Evolutionary conservation across 2,797 vertebrate genomes (phyloP).

Genomic region (Gobio occitaniae): DNA sequence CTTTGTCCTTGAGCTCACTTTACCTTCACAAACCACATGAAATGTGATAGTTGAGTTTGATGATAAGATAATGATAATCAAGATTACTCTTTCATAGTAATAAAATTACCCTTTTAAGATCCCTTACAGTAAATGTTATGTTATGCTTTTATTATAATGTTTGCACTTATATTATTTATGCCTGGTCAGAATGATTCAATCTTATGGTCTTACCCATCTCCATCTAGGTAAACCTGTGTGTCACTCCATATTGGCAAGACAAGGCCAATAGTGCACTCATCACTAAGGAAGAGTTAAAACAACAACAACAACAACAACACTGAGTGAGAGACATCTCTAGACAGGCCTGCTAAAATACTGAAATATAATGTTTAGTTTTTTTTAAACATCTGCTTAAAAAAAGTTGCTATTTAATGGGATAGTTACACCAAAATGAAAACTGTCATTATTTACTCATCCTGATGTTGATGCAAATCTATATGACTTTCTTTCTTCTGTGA

Average conservation of each 20-base stretch:
- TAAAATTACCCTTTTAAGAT: not conserved
- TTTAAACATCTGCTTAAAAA: not conserved
- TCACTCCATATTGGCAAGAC: slow-evolving; percentile 94
- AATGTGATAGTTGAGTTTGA: not conserved
- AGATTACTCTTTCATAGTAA: not conserved
- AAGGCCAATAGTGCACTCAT: slow-evolving; percentile 88
- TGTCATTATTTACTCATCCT: not conserved
- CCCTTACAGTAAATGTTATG: not conserved
- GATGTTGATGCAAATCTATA: not conserved
- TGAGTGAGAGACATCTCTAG: not conserved
- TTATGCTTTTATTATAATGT: not conserved
- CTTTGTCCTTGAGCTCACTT: not conserved
- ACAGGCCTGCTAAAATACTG: not conserved
- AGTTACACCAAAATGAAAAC: not conserved
- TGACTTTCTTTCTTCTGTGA: not conserved
- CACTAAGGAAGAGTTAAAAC: slow-evolving; percentile 62
- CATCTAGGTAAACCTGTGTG: slow-evolving; percentile 94
- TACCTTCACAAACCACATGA: not conserved
- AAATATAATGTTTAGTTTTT: not conserved
- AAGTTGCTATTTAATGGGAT: not conserved
- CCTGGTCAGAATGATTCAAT: not conserved
- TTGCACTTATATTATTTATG: not conserved
- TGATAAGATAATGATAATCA: not conserved
- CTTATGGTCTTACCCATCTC: slow-evolving; percentile 88
- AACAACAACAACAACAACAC: not conserved